phyloP scores from a whole-genome alignment of 2,888 invertebrate genomes.

The Athalia circularis region DNA sequence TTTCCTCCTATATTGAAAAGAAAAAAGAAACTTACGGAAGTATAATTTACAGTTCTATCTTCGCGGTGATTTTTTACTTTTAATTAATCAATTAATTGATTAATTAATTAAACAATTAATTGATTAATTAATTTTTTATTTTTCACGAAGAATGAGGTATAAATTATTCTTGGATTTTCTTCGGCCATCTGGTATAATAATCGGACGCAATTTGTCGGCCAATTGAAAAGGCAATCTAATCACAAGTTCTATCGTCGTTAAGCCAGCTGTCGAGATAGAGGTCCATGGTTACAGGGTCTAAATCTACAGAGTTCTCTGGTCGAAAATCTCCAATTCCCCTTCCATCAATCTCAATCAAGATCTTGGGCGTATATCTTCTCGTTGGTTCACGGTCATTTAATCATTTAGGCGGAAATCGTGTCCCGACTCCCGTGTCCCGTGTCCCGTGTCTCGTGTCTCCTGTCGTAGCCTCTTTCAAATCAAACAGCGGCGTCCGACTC shows the following conservation, averaged over 20 bases:
- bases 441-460: slow-evolving; percentile 8
- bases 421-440: slow-evolving; percentile 10
- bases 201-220: slow-evolving; percentile 42
- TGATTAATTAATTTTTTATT: neutral
- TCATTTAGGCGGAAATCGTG: slow-evolving; percentile 40
- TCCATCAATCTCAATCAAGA: slow-evolving; percentile 44
- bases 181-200: slow-evolving; percentile 22
- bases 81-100: neutral
- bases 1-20: too few species aligned
- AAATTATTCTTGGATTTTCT: slow-evolving; percentile 25
- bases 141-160: neutral
- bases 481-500: neutral
- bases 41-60: too few species aligned
- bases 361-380: slow-evolving; percentile 36
- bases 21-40: too few species aligned
- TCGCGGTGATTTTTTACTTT: neutral
- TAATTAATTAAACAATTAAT: neutral
- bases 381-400: slow-evolving; percentile 42
- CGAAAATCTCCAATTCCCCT: slow-evolving; percentile 40
- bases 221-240: slow-evolving; percentile 44
- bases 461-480: slow-evolving; percentile 7
- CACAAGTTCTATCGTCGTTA: slow-evolving; percentile 44
- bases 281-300: neutral
- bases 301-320: slow-evolving; percentile 4
- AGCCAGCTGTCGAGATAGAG: slow-evolving; percentile 24